Evolutionary conservation across 2,797 vertebrate species (phyloP).

Genomic region (Hydrophis major): DNA sequence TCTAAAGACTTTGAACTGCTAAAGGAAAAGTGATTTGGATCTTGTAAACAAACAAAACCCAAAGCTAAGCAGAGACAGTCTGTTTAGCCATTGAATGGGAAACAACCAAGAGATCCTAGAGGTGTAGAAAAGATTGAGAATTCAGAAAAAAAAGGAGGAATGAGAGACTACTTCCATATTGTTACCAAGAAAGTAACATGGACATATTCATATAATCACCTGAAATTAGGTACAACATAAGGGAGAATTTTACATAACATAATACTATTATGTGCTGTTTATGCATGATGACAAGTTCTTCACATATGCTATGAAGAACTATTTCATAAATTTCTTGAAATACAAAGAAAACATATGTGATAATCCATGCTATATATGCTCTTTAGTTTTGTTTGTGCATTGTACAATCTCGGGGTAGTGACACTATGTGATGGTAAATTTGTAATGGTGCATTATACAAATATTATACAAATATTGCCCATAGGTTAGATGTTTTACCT

Average conservation of each 20-base stretch:
- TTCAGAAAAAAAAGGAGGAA: background rate
- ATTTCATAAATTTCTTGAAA: background rate
- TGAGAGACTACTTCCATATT: background rate
- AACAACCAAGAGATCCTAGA: background rate
- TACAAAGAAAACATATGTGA: background rate
- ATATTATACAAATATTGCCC: background rate
- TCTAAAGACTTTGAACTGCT: background rate
- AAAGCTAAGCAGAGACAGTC: background rate
- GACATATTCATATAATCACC: background rate
- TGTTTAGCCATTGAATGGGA: background rate
- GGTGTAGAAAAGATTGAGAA: background rate
- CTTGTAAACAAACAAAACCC: background rate
- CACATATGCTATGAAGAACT: background rate
- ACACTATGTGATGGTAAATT: background rate
- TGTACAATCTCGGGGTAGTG: background rate
- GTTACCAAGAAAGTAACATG: background rate
- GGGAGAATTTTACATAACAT: background rate
- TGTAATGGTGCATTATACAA: background rate
- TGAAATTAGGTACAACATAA: background rate
- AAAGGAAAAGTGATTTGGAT: background rate
- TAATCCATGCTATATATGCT: background rate
- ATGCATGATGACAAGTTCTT: background rate
- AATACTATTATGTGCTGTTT: background rate
- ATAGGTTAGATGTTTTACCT: background rate
- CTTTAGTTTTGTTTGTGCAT: background rate